Base-by-base conservation (phyloP, 2,113 vertebrate species). In the Sphaerodactylus townsendi region DNA sequence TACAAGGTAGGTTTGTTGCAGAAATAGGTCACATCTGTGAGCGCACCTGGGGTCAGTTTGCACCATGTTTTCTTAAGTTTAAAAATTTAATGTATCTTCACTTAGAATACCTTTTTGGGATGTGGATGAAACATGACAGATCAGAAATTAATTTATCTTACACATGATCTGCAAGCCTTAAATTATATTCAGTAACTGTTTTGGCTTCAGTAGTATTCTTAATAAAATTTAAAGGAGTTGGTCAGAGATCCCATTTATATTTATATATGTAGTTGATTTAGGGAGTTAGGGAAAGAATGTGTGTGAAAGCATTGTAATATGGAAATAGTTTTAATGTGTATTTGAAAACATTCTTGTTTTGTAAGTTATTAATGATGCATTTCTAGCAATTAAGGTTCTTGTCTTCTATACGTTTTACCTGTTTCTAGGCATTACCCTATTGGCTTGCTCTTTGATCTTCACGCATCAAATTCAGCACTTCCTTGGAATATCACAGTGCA, bases 401-500 rank as follows among this genome's bases (percentile, higher is more conserved):
- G 30, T 7, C 10, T 37, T 62, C 33, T 64, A 35, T 7, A 4
- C 77, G n/a, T 44, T 15, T 77, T 10, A 90, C 10, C 2, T 30
- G 92, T 91, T 96, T 91, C 93, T 91, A 99, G 98, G 99, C 99
- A 99, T 94, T 98, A 98, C 90, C 99, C 99, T 81, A 98, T 99
- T 87, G 99, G 99, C 91, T 97, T 99, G 91, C 95, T 99, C 50
- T 99, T 99, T 95, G 99, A 99, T 94, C 97, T 99, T 37, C 98
- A 99, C 79, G 98, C 98, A 80, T 98, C 98, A 85, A 99, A 97
- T 95, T 97, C 97, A 46, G 96, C 98, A 79, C 97, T 99, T 91
- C 99, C 99, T 83, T 99, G 99, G 99, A 98, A 93, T 92, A 98
- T 99, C 96, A 98, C 96, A 88, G 98, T 99, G 90, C 98, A 98